These are phyloP conservation scores for Oreamnos americanus DNA, from an alignment of 2,113 vertebrate genomes.

Conservation along the genomic window DNA sequence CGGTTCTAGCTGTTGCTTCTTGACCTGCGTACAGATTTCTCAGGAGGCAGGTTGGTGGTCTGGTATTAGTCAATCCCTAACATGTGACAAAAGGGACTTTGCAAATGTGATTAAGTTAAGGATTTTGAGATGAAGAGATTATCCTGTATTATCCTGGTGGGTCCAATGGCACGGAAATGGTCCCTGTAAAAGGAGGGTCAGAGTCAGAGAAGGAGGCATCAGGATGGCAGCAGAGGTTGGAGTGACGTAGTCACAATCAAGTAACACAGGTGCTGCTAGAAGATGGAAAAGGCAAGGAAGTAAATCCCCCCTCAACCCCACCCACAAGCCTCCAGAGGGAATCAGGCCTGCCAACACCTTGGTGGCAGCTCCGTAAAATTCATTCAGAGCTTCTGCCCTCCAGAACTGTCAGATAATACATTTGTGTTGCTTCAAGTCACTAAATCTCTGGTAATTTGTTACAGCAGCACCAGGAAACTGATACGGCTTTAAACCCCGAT, in stretches of 20 bases:
- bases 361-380: not conserved
- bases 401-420: fast-evolving
- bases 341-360: not conserved
- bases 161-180: fast-evolving
- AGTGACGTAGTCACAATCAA: fast-evolving
- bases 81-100: not conserved
- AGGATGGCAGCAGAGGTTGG: not conserved
- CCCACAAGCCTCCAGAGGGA: not conserved
- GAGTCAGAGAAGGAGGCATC: not conserved
- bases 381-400: fast-evolving
- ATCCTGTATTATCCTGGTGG: too few species aligned
- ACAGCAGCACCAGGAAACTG: not conserved
- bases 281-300: fast-evolving
- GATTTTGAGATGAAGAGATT: not conserved
- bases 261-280: not conserved
- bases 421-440: not conserved
- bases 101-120: not conserved
- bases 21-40: not conserved
- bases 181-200: not conserved
- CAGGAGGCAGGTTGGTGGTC: not conserved
- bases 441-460: fast-evolving
- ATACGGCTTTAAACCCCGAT: fast-evolving
- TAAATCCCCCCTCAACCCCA: not conserved
- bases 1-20: not conserved
- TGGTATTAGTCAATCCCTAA: not conserved